A percentile compares a stretch with the other conserved stretches of the same genome.
Conservation (phyloP, 2,113 vertebrate species). For the Tautogolabrus adspersus region DNA sequence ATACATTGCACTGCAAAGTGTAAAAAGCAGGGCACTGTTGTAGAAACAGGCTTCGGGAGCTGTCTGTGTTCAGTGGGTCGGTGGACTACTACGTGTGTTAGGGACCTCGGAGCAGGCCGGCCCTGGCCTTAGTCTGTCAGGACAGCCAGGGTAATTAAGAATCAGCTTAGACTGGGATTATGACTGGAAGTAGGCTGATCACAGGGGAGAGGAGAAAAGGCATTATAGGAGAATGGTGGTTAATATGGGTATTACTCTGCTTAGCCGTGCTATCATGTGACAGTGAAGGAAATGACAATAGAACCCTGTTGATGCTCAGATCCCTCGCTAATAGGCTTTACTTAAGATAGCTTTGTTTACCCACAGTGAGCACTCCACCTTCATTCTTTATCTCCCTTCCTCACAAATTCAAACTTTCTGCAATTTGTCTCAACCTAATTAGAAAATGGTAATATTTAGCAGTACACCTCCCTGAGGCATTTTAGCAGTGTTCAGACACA, state of each 20-base stretch:
- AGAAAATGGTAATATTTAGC: constrained; percentile 69
- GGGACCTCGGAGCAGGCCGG: constrained; percentile 52
- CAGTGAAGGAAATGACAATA: constrained; percentile 70
- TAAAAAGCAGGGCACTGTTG: constrained; percentile 38
- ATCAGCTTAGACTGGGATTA: constrained; percentile 80
- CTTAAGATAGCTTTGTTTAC: constrained; percentile 72
- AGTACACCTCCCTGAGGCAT: constrained; percentile 63
- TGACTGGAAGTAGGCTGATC: constrained; percentile 72
- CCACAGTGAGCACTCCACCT: constrained; percentile 49
- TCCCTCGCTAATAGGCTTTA: constrained; percentile 71
- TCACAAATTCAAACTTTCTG: constrained; percentile 50
- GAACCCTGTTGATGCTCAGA: constrained; percentile 70
- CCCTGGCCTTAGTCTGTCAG: constrained; percentile 64
- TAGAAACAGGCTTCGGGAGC: constrained; percentile 15
- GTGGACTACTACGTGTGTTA: constrained; percentile 23
- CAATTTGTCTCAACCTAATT: constrained; percentile 73
- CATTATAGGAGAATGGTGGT: constrained; percentile 76
- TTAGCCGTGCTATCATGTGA: constrained; percentile 78
- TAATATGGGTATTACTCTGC: constrained; percentile 81
- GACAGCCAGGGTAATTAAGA: constrained; percentile 80
- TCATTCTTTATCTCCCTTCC: constrained; percentile 53
- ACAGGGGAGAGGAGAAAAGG: constrained; percentile 77
- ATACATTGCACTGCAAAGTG: constrained; percentile 45
- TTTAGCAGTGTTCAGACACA: constrained; percentile 52
- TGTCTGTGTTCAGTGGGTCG: constrained; percentile 34